phyloP scores from a whole-genome alignment of 1,140 invertebrate species.

The Euborellia annulipes region DNA sequence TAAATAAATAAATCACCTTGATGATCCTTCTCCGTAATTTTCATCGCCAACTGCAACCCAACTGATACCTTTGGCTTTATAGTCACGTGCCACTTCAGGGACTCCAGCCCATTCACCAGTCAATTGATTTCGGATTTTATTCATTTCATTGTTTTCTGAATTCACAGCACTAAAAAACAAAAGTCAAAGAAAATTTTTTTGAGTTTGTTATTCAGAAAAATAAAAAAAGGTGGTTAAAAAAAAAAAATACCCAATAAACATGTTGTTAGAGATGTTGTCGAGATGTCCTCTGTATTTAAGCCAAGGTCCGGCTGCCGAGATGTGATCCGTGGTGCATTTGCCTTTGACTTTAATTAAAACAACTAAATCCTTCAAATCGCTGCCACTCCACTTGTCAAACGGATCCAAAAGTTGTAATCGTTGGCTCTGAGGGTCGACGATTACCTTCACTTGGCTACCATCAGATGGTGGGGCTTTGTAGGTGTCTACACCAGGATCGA shows the following conservation, averaged over 20 bases:
- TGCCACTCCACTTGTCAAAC: conserved; percentile 93
- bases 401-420: conserved; percentile 88
- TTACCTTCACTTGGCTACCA: conserved; percentile 36
- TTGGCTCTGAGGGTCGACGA: conserved; percentile 78
- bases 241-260: conserved; percentile 88
- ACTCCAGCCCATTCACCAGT: conserved; percentile 79
- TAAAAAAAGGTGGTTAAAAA: conserved; percentile 2
- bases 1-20: conserved; percentile 15
- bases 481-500: conserved; percentile 94
- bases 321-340: conserved; percentile 98
- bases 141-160: conserved; percentile 89
- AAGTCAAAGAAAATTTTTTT: conserved; percentile 9
- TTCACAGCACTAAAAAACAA: conserved; percentile 68
- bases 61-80: conserved; percentile 73
- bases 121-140: conserved; percentile 85
- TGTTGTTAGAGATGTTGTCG: conserved; percentile 99
- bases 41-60: conserved; percentile 98
- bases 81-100: conserved; percentile 84
- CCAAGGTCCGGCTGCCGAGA: conserved; percentile 98
- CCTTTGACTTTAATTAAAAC: conserved; percentile 96
- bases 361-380: conserved; percentile 80
- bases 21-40: conserved; percentile 91
- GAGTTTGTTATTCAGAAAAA: neutral
- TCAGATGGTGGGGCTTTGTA: conserved; percentile 77
- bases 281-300: conserved; percentile 97